A percentile compares a stretch with the other conserved stretches of the same genome.
Evolutionary conservation across 2,113 vertebrate species (phyloP).

Genomic region (Hyperopisus bebe): DNA sequence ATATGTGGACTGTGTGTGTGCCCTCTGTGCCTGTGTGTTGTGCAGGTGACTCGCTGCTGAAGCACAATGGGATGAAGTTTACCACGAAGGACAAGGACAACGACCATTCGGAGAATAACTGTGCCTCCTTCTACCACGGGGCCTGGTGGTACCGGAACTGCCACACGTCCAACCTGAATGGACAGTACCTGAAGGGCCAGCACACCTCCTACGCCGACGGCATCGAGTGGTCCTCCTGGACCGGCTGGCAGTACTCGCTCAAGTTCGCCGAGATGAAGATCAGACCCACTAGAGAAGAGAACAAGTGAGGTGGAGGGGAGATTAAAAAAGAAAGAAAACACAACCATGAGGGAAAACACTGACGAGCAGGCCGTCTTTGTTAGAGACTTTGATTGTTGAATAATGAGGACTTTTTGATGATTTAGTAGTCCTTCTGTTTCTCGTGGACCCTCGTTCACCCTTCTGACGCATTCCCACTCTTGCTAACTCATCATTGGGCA

Average conservation of each 20-base stretch:
- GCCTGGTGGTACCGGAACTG: slow-evolving; percentile 98
- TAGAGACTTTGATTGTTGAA: slow-evolving; percentile 29
- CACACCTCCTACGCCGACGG: slow-evolving; percentile 88
- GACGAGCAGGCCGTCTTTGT: slow-evolving; percentile 7
- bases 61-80: slow-evolving; percentile 90
- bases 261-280: slow-evolving; percentile 93
- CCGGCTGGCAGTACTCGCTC: slow-evolving; percentile 92
- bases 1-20: neutral
- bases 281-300: slow-evolving; percentile 68
- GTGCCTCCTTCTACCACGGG: slow-evolving; percentile 83
- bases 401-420: slow-evolving; percentile 16
- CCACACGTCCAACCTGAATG: slow-evolving; percentile 95
- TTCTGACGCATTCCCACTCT: neutral
- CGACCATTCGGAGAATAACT: slow-evolving; percentile 95
- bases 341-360: neutral
- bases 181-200: slow-evolving; percentile 83
- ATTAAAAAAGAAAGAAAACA: neutral
- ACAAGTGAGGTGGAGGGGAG: slow-evolving; percentile 41
- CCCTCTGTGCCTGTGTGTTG: neutral
- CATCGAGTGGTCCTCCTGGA: slow-evolving; percentile 95
- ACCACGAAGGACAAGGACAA: slow-evolving; percentile 90
- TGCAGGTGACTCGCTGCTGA: slow-evolving; percentile 83
- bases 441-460: slow-evolving; percentile 6
- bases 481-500: slow-evolving; percentile 15
- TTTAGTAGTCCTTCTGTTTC: slow-evolving; percentile 15